Conservation (phyloP, 2,888 invertebrate genomes). For the Ypsolopha sequella region DNA sequence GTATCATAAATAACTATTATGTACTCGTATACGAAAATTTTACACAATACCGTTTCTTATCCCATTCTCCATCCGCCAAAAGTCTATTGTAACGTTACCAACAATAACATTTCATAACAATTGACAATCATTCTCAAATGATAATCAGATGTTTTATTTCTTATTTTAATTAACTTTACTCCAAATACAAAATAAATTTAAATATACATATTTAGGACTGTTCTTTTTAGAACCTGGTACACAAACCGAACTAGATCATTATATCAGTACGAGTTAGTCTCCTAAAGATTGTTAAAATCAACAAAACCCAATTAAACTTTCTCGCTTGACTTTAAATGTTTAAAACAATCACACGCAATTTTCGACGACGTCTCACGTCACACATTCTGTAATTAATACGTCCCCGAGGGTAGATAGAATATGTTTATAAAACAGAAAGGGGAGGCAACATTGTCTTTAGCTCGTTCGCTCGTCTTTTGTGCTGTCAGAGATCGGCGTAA, state of each 20-base stretch:
- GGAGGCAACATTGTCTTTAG: neutral
- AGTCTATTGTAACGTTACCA: neutral
- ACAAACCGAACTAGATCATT: no score
- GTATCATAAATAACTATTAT: no score
- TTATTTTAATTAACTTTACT: constrained; percentile 2
- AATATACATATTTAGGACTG: no score
- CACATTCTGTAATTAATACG: neutral
- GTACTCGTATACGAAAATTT: no score
- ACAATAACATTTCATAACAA: constrained; percentile 1
- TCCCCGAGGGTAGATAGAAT: no score
- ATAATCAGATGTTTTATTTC: neutral
- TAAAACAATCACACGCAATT: neutral
- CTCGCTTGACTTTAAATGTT: neutral
- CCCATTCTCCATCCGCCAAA: neutral
- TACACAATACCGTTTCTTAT: neutral
- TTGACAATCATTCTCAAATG: neutral
- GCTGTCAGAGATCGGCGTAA: neutral
- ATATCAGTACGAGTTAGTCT: no score
- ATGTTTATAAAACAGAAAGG: neutral
- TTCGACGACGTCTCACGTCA: neutral
- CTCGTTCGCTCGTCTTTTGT: neutral
- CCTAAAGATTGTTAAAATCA: no score
- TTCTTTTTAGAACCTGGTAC: no score
- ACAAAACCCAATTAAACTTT: constrained; percentile 1
- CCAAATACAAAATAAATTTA: no score